Percentiles rank a stretch among this genome's conserved stretches.
phyloP scores from a whole-genome alignment of 2,113 vertebrate genomes.

The Excalfactoria chinensis region DNA sequence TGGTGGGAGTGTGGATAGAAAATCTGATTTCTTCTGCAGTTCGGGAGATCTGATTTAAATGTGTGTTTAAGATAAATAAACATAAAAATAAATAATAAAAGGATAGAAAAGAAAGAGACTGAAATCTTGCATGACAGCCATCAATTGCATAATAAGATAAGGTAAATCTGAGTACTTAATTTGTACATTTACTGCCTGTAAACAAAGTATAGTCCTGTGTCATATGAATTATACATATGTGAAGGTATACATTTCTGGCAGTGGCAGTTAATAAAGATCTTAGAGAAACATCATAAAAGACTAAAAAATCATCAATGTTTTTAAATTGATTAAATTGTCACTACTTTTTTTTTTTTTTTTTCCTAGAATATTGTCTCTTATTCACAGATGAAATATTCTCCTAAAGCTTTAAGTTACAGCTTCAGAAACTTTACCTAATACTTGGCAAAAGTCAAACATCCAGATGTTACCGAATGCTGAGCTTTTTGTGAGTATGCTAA shows the following conservation, averaged over 20 bases:
- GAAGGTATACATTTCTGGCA: neutral
- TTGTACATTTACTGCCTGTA: neutral
- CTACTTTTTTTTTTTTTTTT: neutral
- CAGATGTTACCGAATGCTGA: neutral
- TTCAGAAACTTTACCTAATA: neutral
- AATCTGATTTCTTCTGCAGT: slow-evolving; percentile 70
- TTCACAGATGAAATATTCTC: neutral
- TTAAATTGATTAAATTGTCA: neutral
- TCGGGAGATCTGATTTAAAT: slow-evolving; percentile 58
- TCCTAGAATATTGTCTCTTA: neutral
- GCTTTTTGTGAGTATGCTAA: neutral
- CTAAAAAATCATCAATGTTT: neutral
- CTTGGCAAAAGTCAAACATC: neutral
- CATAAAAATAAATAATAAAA: slow-evolving; percentile 52
- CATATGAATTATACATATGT: neutral
- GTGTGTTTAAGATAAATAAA: slow-evolving; percentile 47
- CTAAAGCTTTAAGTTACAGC: neutral
- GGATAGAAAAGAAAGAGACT: slow-evolving; percentile 9
- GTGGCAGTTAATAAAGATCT: neutral
- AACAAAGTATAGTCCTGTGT: neutral
- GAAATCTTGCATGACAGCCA: slow-evolving; percentile 14
- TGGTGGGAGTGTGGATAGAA: slow-evolving; percentile 59
- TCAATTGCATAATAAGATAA: slow-evolving; percentile 30
- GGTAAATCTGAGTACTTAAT: neutral
- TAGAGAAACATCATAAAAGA: neutral